phyloP scores from a whole-genome alignment of 1,140 invertebrate species.

The Lordiphosa clarofinis region DNA sequence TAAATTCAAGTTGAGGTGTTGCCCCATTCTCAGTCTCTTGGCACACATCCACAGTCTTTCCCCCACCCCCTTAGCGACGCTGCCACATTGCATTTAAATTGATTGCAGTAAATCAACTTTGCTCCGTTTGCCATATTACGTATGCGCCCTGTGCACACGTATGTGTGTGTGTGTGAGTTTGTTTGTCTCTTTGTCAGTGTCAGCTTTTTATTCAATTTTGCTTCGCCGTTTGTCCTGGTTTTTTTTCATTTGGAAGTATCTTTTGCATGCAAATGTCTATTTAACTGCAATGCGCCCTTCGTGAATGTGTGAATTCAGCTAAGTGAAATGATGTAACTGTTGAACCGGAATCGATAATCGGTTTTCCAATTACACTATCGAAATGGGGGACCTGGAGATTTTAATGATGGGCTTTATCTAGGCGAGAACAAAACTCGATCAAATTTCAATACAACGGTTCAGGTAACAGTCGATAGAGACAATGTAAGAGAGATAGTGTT shows the following conservation, averaged over 20 bases:
- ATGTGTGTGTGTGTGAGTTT: constrained; percentile 5
- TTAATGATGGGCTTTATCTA: too few relatives aligned
- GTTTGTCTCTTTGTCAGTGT: constrained; percentile 55
- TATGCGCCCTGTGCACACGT: constrained; percentile 36
- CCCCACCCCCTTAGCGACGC: constrained; percentile 12
- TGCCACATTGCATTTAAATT: constrained; percentile 67
- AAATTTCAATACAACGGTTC: too few relatives aligned
- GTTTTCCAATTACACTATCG: not conserved
- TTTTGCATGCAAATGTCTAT: constrained; percentile 75
- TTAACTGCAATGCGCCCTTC: constrained; percentile 68
- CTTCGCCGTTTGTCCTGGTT: constrained; percentile 67
- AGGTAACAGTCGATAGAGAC: too few relatives aligned
- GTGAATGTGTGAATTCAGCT: constrained; percentile 28
- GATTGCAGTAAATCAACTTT: constrained; percentile 77
- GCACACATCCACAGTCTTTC: constrained; percentile 18
- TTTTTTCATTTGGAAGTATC: constrained; percentile 44
- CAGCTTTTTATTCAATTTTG: constrained; percentile 68
- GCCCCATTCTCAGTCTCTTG: constrained; percentile 1
- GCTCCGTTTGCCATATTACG: constrained; percentile 43
- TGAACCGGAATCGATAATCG: constrained; percentile 63
- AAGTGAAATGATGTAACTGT: constrained; percentile 75
- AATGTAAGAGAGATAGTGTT: too few relatives aligned
- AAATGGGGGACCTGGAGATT: not conserved
- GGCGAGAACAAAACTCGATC: too few relatives aligned
- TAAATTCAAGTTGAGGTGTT: constrained; percentile 51